Evolutionary conservation across 1,140 invertebrate genomes (phyloP).

Genomic region (Drosophila paulistorum): DNA sequence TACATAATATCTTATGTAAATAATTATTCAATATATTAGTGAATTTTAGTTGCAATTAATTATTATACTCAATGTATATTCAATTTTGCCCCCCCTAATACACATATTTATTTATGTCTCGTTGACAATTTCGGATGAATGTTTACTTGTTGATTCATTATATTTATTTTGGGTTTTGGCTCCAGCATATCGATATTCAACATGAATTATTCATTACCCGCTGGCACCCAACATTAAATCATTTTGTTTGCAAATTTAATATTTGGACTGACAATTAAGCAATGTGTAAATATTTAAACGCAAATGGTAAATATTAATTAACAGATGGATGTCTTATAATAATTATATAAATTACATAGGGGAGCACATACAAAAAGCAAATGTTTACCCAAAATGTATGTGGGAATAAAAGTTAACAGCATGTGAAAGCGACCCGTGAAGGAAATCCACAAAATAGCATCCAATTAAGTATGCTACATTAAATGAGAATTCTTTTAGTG

Average conservation of each 20-base stretch:
- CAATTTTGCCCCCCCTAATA: not conserved
- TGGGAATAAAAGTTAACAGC: conserved; percentile 34
- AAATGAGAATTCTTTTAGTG: conserved; percentile 18
- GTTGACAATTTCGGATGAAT: conserved; percentile 19
- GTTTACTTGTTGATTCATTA: conserved; percentile 40
- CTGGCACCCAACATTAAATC: conserved; percentile 12
- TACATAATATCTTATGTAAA: too few species aligned
- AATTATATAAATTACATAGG: not conserved
- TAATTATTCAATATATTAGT: too few species aligned
- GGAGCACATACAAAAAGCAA: not conserved
- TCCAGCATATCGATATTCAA: conserved; percentile 46
- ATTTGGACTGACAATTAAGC: conserved; percentile 63
- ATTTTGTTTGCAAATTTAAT: conserved; percentile 55
- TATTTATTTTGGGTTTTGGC: conserved; percentile 30
- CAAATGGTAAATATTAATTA: conserved; percentile 60
- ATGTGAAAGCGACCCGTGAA: conserved; percentile 6
- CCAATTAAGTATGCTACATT: conserved; percentile 53
- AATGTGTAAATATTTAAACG: conserved; percentile 54
- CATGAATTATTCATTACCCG: conserved; percentile 52
- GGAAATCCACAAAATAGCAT: conserved; percentile 21
- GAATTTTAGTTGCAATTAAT: not conserved
- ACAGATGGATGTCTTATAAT: conserved; percentile 18
- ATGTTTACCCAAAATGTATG: conserved; percentile 22
- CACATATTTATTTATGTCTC: not conserved
- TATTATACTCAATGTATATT: not conserved